phyloP scores from a whole-genome alignment of 2,113 vertebrate species.

The Rhombomys opimus region DNA sequence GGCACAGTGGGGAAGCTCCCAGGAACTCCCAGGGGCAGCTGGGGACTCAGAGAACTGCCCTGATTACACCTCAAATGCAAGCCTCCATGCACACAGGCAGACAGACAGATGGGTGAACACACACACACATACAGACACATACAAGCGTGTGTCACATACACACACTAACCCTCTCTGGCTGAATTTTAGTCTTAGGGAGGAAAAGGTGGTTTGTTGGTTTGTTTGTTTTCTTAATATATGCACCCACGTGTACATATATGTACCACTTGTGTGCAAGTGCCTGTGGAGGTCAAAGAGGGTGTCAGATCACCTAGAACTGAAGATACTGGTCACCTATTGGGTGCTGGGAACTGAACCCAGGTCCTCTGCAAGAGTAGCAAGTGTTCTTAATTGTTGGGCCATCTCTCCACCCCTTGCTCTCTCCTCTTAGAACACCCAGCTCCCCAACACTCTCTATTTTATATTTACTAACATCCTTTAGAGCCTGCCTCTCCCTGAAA shows the following conservation, averaged over 20 bases:
- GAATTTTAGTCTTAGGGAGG: neutral
- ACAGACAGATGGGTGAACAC: neutral
- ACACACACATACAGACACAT: fast-evolving
- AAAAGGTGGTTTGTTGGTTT: neutral
- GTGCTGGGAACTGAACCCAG: neutral
- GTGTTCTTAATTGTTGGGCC: neutral
- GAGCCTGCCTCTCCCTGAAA: neutral
- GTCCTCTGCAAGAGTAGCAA: neutral
- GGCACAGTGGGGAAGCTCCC: neutral
- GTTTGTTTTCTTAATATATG: neutral
- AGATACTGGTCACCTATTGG: neutral
- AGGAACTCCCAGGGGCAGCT: neutral
- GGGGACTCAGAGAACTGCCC: neutral
- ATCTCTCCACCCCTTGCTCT: neutral
- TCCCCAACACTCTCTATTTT: neutral
- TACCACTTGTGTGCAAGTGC: neutral
- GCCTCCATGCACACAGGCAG: neutral
- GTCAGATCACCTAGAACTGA: neutral
- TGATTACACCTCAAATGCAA: neutral
- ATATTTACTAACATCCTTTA: neutral
- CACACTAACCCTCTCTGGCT: neutral
- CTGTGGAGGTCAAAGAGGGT: neutral
- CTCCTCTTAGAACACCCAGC: neutral
- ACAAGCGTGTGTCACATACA: neutral
- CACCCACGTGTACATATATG: neutral